Percentiles rank a stretch among this genome's conserved stretches.
phyloP scores from a whole-genome alignment of 2,888 invertebrate species.

The Lithophane ornitopus region DNA sequence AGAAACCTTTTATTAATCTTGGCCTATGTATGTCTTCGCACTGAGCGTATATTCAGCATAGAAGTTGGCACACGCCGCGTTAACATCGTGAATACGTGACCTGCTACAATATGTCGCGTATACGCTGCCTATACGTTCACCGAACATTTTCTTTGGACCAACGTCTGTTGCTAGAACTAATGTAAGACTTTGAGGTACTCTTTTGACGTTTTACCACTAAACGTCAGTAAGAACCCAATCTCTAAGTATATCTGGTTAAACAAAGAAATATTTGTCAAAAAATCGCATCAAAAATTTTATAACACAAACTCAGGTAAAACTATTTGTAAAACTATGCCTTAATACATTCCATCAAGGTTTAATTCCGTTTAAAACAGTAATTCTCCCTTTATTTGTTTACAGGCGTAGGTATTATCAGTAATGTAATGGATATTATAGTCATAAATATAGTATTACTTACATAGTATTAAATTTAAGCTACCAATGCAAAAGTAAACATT shows the following conservation, averaged over 20 bases:
- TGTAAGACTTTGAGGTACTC: background rate
- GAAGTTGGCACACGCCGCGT: background rate
- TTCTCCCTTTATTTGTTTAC: conserved; percentile 56
- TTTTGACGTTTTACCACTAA: background rate
- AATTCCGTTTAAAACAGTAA: conserved; percentile 39
- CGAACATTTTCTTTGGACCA: background rate
- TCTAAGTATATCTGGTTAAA: background rate
- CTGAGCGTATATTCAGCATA: background rate
- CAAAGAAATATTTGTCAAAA: background rate
- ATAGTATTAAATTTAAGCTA: conserved; percentile 30
- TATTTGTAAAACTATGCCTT: conserved; percentile 13
- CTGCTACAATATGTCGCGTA: background rate
- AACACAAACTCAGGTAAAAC: conserved; percentile 3
- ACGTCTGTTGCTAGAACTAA: background rate
- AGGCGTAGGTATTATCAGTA: conserved; percentile 57
- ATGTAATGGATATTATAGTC: conserved; percentile 40
- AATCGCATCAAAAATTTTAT: conserved; percentile 11
- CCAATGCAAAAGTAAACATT: conserved; percentile 26
- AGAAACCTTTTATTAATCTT: no score
- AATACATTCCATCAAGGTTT: conserved; percentile 31
- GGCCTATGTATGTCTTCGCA: background rate
- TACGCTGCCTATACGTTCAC: background rate
- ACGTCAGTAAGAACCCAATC: background rate
- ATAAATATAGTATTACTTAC: conserved; percentile 21
- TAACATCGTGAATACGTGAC: background rate